Percentiles rank a stretch among this genome's conserved stretches.
phyloP scores from a whole-genome alignment of 2,797 vertebrate genomes.

The Alca torda region DNA sequence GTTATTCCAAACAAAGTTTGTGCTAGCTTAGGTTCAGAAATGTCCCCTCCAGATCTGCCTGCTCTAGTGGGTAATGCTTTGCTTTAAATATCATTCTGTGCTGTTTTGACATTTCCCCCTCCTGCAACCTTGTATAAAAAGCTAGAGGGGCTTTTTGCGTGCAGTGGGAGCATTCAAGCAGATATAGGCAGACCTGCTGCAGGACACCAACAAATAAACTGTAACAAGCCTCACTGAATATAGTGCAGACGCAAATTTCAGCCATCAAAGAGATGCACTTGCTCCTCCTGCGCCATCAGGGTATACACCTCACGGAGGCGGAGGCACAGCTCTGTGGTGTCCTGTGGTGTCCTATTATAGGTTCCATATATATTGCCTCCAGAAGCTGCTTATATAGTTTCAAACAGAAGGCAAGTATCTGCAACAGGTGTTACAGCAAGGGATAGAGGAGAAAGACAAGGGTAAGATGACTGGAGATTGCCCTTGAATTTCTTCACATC shows the following conservation, averaged over 20 bases:
- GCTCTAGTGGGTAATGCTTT: background rate
- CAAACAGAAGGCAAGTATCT: background rate
- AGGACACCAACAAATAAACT: background rate
- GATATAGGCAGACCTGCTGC: background rate
- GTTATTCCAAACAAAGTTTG: background rate
- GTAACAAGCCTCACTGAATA: background rate
- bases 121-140: background rate
- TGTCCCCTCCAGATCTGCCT: background rate
- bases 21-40: background rate
- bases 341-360: background rate
- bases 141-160: background rate
- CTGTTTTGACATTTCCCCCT: background rate
- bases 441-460: background rate
- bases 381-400: background rate
- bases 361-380: background rate
- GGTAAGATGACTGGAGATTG: background rate
- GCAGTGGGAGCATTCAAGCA: background rate
- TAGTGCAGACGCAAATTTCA: background rate
- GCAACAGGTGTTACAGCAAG: background rate
- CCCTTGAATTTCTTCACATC: background rate
- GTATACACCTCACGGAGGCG: background rate
- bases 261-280: background rate
- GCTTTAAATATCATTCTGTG: background rate
- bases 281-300: background rate
- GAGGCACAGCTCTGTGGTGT: background rate